These are phyloP conservation scores for Microctonus hyperodae DNA, from an alignment of 2,888 invertebrate species.

Conservation along the genomic window DNA sequence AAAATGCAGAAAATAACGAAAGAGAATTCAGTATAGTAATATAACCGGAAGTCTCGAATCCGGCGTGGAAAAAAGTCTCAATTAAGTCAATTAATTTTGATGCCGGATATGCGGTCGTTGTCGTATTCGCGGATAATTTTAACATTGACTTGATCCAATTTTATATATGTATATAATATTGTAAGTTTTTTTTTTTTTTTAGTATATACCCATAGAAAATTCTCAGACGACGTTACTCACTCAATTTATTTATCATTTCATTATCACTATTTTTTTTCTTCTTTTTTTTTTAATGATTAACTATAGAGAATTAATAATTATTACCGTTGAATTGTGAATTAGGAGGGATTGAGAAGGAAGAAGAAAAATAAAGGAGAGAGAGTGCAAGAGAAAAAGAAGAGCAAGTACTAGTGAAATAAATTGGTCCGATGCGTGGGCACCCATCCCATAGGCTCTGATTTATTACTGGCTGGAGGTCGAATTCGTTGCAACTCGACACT, in stretches of 20 bases:
- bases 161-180: not conserved
- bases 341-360: not conserved
- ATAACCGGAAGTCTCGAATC: constrained; percentile 41
- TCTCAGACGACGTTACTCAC: not conserved
- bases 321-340: not conserved
- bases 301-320: constrained; percentile 5
- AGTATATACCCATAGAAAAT: not conserved
- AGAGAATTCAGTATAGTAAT: constrained; percentile 28
- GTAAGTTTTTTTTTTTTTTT: not conserved
- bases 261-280: not conserved
- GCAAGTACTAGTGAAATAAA: constrained; percentile 27
- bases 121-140: constrained; percentile 18
- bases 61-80: constrained; percentile 41
- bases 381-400: no score
- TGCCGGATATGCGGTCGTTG: constrained; percentile 36
- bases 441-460: constrained; percentile 28
- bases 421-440: constrained; percentile 28
- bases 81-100: constrained; percentile 42
- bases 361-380: not conserved
- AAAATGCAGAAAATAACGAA: not conserved
- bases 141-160: constrained; percentile 2
- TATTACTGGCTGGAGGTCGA: constrained; percentile 27
- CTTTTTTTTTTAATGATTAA: not conserved
- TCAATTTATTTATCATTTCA: not conserved
- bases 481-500: constrained; percentile 27